Evolutionary conservation across 2,797 vertebrate species (phyloP).

Genomic region (Helicolenus hilgendorfi): DNA sequence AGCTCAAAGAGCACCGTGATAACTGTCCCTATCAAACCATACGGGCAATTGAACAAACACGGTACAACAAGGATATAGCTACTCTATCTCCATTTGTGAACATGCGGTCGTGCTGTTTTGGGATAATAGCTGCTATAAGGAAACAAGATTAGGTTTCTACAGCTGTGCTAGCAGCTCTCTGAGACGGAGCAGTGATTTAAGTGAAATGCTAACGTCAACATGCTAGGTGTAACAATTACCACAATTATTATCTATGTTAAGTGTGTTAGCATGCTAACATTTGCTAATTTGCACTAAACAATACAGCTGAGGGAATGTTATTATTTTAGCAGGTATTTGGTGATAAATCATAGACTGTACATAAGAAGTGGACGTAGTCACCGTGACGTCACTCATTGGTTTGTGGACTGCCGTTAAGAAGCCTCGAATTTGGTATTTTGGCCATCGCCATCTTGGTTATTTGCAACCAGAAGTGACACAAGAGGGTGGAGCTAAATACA

Average conservation of each 20-base stretch:
- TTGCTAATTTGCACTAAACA: too few species aligned
- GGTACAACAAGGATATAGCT: not conserved
- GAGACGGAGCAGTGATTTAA: not conserved
- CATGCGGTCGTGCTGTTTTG: not conserved
- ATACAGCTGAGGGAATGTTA: rapidly evolving
- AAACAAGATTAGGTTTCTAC: not conserved
- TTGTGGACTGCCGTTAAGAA: too few species aligned
- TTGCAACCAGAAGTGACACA: rapidly evolving
- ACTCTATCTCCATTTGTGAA: constrained; percentile 22
- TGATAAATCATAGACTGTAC: too few species aligned
- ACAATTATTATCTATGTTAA: too few species aligned
- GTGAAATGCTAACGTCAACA: not conserved
- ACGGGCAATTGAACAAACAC: constrained; percentile 25
- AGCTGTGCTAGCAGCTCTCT: not conserved
- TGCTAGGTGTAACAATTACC: not conserved
- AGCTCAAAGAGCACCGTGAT: constrained; percentile 8
- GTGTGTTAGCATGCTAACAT: too few species aligned
- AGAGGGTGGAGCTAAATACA: too few species aligned
- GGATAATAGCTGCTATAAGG: constrained; percentile 8
- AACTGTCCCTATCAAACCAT: constrained; percentile 2
- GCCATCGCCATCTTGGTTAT: rapidly evolving
- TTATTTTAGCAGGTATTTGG: too few species aligned
- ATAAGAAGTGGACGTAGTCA: too few species aligned
- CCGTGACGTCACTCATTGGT: too few species aligned
- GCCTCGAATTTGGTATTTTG: too few species aligned